Percentiles rank a stretch among this genome's conserved stretches.
Evolutionary conservation across 2,113 vertebrate species (phyloP).

Genomic region (Acinonyx jubatus): DNA sequence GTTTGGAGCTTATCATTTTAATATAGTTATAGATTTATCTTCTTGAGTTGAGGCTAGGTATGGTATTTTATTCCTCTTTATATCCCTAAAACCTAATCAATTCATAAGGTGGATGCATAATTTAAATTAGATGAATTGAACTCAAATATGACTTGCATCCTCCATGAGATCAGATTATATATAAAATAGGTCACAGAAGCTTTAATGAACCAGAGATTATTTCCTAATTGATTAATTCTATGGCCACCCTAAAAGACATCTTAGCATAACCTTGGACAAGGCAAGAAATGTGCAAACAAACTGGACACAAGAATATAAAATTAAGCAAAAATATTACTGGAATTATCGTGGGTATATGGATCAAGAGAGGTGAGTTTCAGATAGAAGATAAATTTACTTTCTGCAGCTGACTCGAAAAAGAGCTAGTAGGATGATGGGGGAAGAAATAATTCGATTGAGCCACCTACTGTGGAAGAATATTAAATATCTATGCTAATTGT

Average conservation of each 20-base stretch:
- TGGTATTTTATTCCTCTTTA: conserved; percentile 59
- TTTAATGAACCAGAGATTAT: background rate
- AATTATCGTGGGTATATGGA: background rate
- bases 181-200: background rate
- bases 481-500: conserved; percentile 60
- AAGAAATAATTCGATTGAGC: conserved; percentile 27
- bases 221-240: conserved; percentile 44
- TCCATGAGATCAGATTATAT: conserved; percentile 41
- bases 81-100: conserved; percentile 56
- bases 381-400: conserved; percentile 43
- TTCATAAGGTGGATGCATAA: conserved; percentile 69
- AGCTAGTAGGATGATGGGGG: background rate
- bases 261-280: background rate
- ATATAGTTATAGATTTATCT: conserved; percentile 68
- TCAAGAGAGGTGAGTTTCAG: background rate
- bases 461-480: conserved; percentile 46
- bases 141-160: conserved; percentile 60
- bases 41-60: conserved; percentile 53
- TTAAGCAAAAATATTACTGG: background rate
- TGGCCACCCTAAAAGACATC: background rate
- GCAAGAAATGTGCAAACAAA: background rate
- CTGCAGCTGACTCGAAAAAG: background rate
- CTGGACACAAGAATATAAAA: conserved; percentile 32
- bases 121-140: conserved; percentile 70
- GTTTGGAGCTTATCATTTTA: conserved; percentile 62